Percentiles rank a stretch among this genome's conserved stretches.
Conservation (phyloP, 1,140 invertebrate species). For the Eupeodes corollae region DNA sequence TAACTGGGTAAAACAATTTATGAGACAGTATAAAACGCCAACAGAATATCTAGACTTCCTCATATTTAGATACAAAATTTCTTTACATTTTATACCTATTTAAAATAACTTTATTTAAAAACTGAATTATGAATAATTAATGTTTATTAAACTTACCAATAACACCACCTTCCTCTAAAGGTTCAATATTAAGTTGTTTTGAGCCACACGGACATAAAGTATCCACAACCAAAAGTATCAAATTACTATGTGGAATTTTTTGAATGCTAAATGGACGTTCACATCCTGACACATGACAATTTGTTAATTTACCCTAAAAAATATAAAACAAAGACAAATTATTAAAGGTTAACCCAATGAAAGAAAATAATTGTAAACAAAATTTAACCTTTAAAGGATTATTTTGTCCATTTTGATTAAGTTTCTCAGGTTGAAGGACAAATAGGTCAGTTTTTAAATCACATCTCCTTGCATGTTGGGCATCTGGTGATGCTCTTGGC, state of each 20-base stretch:
- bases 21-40: too few species aligned
- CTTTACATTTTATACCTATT: too few species aligned
- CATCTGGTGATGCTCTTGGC: slow-evolving; percentile 41
- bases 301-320: slow-evolving; percentile 75
- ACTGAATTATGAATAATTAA: neutral
- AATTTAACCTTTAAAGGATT: slow-evolving; percentile 48
- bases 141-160: slow-evolving; percentile 21
- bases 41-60: too few species aligned
- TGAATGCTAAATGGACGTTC: slow-evolving; percentile 88
- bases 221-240: slow-evolving; percentile 80
- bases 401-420: slow-evolving; percentile 63
- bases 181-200: slow-evolving; percentile 68
- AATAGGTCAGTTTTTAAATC: slow-evolving; percentile 81
- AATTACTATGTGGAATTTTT: slow-evolving; percentile 82
- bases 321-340: neutral
- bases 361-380: neutral
- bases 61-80: too few species aligned
- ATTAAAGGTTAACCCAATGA: neutral
- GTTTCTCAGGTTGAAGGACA: slow-evolving; percentile 64
- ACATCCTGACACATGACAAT: slow-evolving; percentile 79
- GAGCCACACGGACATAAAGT: slow-evolving; percentile 79
- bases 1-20: too few species aligned
- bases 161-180: slow-evolving; percentile 51
- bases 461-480: slow-evolving; percentile 56
- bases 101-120: too few species aligned